These are phyloP conservation scores for Colossoma macropomum DNA, from an alignment of 2,113 vertebrate genomes.

Conservation along the genomic window DNA sequence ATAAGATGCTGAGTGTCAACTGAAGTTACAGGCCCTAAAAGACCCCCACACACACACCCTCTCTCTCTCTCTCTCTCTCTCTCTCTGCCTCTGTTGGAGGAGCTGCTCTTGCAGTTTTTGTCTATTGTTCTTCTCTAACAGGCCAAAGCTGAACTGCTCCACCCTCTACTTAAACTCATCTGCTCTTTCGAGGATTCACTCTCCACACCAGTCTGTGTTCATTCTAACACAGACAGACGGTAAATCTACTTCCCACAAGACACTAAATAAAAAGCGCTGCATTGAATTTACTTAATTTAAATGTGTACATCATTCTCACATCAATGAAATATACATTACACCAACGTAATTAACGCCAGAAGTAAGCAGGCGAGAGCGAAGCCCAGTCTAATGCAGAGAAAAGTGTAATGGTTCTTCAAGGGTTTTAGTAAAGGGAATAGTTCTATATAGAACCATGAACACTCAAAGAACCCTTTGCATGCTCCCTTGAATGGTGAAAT, in stretches of 20 bases:
- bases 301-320: no score
- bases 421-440: no score
- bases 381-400: no score
- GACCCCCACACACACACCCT: neutral
- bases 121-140: neutral
- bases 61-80: no score
- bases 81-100: neutral
- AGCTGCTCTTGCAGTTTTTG: neutral
- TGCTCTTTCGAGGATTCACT: neutral
- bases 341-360: no score
- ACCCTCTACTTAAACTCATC: neutral
- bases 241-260: neutral
- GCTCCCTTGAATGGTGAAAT: no score
- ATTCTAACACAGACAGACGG: neutral
- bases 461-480: no score
- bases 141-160: neutral
- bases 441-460: no score
- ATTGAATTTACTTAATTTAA: no score
- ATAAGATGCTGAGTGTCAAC: neutral
- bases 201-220: neutral
- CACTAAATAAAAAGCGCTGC: neutral
- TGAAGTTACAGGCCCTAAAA: neutral
- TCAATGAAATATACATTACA: no score
- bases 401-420: no score
- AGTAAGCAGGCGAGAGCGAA: no score